Evolutionary conservation across 2,888 invertebrate genomes (phyloP), one percentile per base, ranked within the genome.

Genomic region (Drosophila neotestacea): DNA sequence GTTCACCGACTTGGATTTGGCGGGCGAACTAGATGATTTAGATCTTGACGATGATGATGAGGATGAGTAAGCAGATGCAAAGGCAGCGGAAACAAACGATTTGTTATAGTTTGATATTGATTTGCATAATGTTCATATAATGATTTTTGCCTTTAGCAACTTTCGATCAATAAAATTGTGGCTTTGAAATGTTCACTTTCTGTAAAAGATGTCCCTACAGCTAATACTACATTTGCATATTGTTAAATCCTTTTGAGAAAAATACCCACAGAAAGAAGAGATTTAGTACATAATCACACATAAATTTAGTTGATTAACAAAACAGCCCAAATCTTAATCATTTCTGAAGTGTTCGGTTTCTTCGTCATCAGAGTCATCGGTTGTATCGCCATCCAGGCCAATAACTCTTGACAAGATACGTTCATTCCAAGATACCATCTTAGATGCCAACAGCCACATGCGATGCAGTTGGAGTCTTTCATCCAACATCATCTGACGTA

Each of bases 11-110:
- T 34, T 96, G 28, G 97, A 94, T 68, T 91, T 96, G 79, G 96
- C 97, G 86, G 96, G 97, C 87, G 97, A 97, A 92, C 93, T 98
- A 69, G 95, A 96, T 90, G 96, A 96, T 90, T 93, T 96, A 76
- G 96, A 96, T 91, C 91, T 96, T 77, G 96, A 87, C 4, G 90
- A 55, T 36, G 13, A 42, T 27, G 77, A 55, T 10, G 55, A 44
- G 13, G 28, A 54, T 0, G 71, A 67, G 60, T 79, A 74, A 55
- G 9, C 30, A 10, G 11, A 38, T 34, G 39, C 42, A 6, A 28
- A 13, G n/a, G 16, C 50, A 63, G 69, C 56, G 38, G 39, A 1
- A 55, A 56, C 63, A 63, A 65, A 61, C n/a, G 54, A 55, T 42
- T 55, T 63, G 59, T 59, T 59, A 58, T 64, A 55, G 67, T 67